These are phyloP conservation scores for Papilio xuthus DNA, from an alignment of 1,140 invertebrate species.

Conservation along the genomic window DNA sequence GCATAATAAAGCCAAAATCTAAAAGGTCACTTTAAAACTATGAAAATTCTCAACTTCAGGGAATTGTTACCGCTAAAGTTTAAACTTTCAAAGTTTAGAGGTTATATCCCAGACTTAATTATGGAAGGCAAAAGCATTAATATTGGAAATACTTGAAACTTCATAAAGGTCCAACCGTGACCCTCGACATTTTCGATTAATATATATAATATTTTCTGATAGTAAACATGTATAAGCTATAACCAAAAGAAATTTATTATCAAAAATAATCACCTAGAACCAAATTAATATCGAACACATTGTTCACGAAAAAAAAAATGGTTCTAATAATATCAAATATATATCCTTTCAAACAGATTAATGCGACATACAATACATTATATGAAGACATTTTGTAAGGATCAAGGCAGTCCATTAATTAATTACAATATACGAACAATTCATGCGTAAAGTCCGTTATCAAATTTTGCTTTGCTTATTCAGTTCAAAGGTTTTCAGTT, in stretches of 20 bases:
- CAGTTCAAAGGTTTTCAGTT: conserved; percentile 34
- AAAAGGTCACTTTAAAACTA: no score
- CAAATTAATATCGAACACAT: no score
- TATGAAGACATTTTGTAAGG: conserved; percentile 15
- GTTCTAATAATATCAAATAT: neutral
- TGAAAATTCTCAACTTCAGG: neutral
- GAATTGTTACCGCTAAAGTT: conserved; percentile 20
- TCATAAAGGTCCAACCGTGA: neutral
- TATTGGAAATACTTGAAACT: conserved; percentile 29
- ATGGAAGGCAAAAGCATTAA: conserved; percentile 26
- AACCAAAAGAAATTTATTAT: no score
- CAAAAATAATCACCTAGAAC: no score
- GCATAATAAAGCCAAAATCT: no score
- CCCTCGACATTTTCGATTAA: neutral
- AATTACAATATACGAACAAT: conserved; percentile 32
- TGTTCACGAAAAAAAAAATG: neutral
- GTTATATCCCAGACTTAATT: conserved; percentile 27
- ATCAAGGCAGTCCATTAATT: conserved; percentile 17
- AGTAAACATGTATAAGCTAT: no score
- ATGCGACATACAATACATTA: neutral
- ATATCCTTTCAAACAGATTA: neutral
- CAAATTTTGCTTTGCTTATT: conserved; percentile 35
- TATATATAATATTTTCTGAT: neutral
- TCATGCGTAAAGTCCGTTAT: conserved; percentile 34
- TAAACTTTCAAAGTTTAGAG: conserved; percentile 9